Evolutionary conservation across 2,113 vertebrate genomes (phyloP), one percentile per base, ranked within the genome.

Genomic region (Carollia perspicillata): DNA sequence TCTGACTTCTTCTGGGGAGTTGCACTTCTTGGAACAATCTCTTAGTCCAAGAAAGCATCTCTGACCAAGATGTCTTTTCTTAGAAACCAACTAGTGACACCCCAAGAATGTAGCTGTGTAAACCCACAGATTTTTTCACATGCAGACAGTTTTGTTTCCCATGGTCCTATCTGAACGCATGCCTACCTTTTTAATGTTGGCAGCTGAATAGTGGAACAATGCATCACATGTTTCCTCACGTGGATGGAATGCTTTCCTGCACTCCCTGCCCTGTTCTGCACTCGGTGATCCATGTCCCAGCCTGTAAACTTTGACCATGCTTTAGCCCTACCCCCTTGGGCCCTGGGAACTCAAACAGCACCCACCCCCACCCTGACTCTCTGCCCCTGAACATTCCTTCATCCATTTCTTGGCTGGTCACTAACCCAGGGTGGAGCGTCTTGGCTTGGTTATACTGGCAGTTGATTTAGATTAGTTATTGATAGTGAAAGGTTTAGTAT

Each of bases 191-290:
- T 87, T 84, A 47, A 86, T 79, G 88, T 84, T 95, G 96, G 88
- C 94, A 97, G 84, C 81, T 86, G 90, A 84, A 77, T 95, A 92
- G 66, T 84, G 58, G 89, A 97, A 66, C n/a, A 44, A 37, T 47
- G 69, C 22, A 28, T 92, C 78, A 92, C 66, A 51, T 28, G 47
- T 95, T 68, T 95, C 47, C 84, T 95, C 90, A 77, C 20, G 90
- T 63, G 51, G 14, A 68, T 93, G 88, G 80, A 90, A 90, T 88
- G 94, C 49, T 92, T 84, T 95, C 35, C 88, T 90, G 60, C 85
- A 51, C 55, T 89, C 55, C 28, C 78, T 90, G 65, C 69, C 71
- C 90, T 95, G 33, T 78, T 96, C 55, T 94, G 80, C 89, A 80
- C 66, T 94, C 88, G 79, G 20, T 81, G 78, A 96, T 89, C 85